A percentile compares a stretch with the other conserved stretches of the same genome.
Conservation (phyloP, 1,140 invertebrate species). For the Heliconius congener region DNA sequence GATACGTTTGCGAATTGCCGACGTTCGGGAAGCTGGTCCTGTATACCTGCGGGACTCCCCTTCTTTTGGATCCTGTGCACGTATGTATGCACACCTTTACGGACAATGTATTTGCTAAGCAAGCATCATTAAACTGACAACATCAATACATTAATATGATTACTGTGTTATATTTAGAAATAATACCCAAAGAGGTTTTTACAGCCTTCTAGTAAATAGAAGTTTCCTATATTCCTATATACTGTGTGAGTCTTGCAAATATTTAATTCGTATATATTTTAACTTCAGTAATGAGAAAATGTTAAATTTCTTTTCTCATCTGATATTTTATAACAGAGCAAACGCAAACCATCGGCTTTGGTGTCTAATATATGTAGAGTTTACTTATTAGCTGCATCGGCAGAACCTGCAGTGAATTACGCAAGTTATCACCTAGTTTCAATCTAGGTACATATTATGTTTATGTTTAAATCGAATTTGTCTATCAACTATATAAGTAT, state of each 20-base stretch:
- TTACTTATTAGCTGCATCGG: slow-evolving; percentile 35
- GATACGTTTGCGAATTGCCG: slow-evolving; percentile 51
- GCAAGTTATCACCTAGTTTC: slow-evolving; percentile 47
- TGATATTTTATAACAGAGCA: not conserved
- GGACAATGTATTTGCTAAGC: slow-evolving; percentile 34
- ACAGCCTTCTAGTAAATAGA: not conserved
- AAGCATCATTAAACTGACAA: slow-evolving; percentile 41
- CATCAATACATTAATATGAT: slow-evolving; percentile 24
- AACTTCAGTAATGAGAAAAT: not conserved
- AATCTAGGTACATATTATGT: slow-evolving; percentile 16
- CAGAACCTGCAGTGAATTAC: slow-evolving; percentile 45
- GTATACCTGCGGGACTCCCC: slow-evolving; percentile 52
- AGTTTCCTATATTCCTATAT: not conserved
- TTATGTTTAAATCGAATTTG: not conserved
- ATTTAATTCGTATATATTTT: not conserved
- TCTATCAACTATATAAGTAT: not conserved
- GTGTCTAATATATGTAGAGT: slow-evolving; percentile 3
- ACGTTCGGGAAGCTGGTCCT: slow-evolving; percentile 54
- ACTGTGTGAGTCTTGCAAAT: not conserved
- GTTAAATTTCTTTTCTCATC: not conserved
- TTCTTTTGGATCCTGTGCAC: slow-evolving; percentile 51
- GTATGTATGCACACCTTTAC: slow-evolving; percentile 64
- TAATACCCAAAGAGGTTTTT: slow-evolving; percentile 4
- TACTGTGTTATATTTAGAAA: slow-evolving; percentile 35
- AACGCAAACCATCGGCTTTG: not conserved